These are phyloP conservation scores for Sabellastarte sp. DNA, from an alignment of 2,888 invertebrate species.

Conservation along the genomic window DNA sequence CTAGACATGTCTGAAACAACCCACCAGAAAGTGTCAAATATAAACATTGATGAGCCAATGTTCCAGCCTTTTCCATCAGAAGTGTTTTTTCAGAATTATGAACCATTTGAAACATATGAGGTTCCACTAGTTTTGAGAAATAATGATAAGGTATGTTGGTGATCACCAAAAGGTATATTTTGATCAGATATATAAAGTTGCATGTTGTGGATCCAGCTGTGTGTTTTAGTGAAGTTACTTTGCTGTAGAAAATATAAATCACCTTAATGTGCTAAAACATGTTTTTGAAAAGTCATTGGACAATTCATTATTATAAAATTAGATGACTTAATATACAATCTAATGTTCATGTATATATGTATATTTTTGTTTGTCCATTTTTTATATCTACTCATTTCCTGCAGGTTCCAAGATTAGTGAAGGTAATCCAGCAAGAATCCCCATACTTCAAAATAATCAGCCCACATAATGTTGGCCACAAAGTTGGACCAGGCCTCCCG, in stretches of 20 bases:
- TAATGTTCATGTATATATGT: too few relatives aligned
- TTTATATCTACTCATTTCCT: constrained; percentile 6
- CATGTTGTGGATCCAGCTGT: too few relatives aligned
- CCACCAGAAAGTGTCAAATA: constrained; percentile 57
- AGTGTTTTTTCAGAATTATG: constrained; percentile 58
- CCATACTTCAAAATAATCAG: constrained; percentile 59
- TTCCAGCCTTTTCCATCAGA: constrained; percentile 60
- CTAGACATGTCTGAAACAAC: constrained; percentile 60
- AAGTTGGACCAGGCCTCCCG: constrained; percentile 73
- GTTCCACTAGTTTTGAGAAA: constrained; percentile 57
- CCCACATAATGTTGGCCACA: constrained; percentile 58
- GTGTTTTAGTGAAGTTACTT: too few relatives aligned
- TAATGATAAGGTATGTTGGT: constrained; percentile 55
- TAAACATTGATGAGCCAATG: constrained; percentile 58
- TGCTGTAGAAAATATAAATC: too few relatives aligned
- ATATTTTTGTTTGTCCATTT: background rate
- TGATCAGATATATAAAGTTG: too few relatives aligned
- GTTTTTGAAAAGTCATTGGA: too few relatives aligned
- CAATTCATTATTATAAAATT: too few relatives aligned
- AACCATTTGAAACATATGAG: constrained; percentile 57
- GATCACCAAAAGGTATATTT: too few relatives aligned
- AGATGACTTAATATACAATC: too few relatives aligned
- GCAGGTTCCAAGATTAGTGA: constrained; percentile 58
- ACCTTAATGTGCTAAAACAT: too few relatives aligned
- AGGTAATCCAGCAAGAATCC: constrained; percentile 57